Evolutionary conservation across 1,140 invertebrate species (phyloP).

Genomic region (Drosophila erecta): DNA sequence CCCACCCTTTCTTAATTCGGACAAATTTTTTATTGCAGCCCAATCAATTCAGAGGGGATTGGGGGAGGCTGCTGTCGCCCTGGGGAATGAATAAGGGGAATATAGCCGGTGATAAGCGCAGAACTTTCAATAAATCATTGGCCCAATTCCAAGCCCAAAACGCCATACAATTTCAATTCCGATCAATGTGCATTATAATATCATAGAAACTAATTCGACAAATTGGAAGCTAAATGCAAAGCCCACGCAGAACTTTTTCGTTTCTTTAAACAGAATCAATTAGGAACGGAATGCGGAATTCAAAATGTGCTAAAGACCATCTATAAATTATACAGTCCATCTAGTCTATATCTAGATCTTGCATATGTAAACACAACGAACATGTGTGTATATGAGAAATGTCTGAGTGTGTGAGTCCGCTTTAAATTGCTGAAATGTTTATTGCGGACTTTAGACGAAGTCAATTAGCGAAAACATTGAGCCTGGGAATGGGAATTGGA

Average conservation of each 20-base stretch:
- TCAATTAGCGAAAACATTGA: constrained; percentile 66
- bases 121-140: constrained; percentile 9
- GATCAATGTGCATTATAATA: constrained; percentile 56
- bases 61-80: not conserved
- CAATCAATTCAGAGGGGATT: constrained; percentile 61
- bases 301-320: constrained; percentile 68
- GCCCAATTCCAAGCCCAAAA: not conserved
- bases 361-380: constrained; percentile 31
- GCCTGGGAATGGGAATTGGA: constrained; percentile 50
- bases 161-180: constrained; percentile 8
- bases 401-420: constrained; percentile 6
- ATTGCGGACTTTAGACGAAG: constrained; percentile 67
- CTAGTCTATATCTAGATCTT: constrained; percentile 35
- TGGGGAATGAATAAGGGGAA: constrained; percentile 3
- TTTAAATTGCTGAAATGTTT: constrained; percentile 68
- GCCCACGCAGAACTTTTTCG: constrained; percentile 24
- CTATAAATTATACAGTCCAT: constrained; percentile 58
- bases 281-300: constrained; percentile 76
- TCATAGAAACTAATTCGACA: constrained; percentile 36
- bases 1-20: constrained; percentile 27
- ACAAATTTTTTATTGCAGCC: constrained; percentile 79
- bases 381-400: constrained; percentile 10
- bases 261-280: constrained; percentile 45
- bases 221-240: constrained; percentile 38
- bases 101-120: not conserved